Evolutionary conservation across 1,140 invertebrate genomes (phyloP).

Genomic region (Muscidifurax raptorellus): DNA sequence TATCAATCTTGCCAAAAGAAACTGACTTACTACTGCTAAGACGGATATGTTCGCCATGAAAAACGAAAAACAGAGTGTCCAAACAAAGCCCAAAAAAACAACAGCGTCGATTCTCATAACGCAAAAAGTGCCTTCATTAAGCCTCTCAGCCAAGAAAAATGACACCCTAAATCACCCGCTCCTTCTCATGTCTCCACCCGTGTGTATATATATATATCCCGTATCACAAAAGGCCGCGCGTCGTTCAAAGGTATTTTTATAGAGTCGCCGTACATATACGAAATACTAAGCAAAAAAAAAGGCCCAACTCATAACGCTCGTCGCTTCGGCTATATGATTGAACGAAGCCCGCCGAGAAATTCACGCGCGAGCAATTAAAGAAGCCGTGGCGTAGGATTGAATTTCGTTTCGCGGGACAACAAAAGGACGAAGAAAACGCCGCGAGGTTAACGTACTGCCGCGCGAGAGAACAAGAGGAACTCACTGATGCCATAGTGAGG

Average conservation of each 20-base stretch:
- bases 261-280: neutral
- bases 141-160: conserved; percentile 19
- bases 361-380: conserved; percentile 33
- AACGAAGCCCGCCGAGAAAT: conserved; percentile 21
- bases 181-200: too few species aligned
- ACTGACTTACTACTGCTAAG: neutral
- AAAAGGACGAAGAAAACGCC: neutral
- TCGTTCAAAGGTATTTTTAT: conserved; percentile 19
- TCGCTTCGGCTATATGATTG: conserved; percentile 2
- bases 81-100: neutral
- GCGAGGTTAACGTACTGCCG: conserved; percentile 1
- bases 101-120: neutral
- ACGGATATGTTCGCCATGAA: neutral
- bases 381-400: conserved; percentile 1
- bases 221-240: conserved; percentile 11
- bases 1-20: too few species aligned
- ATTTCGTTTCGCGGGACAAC: neutral
- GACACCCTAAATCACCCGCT: conserved; percentile 28
- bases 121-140: conserved; percentile 24
- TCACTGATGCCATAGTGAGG: neutral
- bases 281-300: conserved; percentile 6
- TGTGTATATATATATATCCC: too few species aligned
- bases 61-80: neutral
- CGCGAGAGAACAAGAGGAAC: too few species aligned
- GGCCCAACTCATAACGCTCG: neutral